Base-by-base conservation (phyloP, 2,888 invertebrate genomes). In the Magallana nippona region DNA sequence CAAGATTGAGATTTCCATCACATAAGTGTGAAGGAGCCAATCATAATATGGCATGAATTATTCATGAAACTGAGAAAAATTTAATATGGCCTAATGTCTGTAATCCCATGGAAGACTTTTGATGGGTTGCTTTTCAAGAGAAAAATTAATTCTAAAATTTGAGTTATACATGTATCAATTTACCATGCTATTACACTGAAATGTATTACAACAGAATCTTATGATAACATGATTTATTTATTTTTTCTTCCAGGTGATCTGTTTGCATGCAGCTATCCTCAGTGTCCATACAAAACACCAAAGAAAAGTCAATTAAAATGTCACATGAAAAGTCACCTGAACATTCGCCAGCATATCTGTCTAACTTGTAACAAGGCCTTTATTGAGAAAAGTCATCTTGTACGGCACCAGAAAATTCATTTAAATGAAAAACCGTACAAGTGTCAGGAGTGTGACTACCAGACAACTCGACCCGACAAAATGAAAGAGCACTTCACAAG, bases 391-490 rank as follows among this genome's bases (percentile, higher is more conserved):
- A 96, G 96, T 58, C 96, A 96, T 93, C 93, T 96, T 84, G 95
- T 96, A 15, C 94, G 96, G 1, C 96, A 96, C 91, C 96, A 96
- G 91, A 94, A 96, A 71, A 96, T 96, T 82, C 96, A 96, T 93
- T 93, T 95, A 77, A 95, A 95, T 87, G 96, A 96, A 85, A 96
- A 96, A 89, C 96, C 96, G 0, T 96, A 96, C 93, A 96, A 96
- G 83, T 96, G 96, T 91, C 95, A 95, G 17, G 95, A 95, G 86
- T 96, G 96, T 93, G 96, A 96, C 87, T 96, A 96, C 91, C 95
- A 95, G 1, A 96, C 96, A 85, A 95, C 96, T 0, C 94, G 96
- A 81, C 93, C 96, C 27, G 96, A 96, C 93, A 96, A 96, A 92
- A 92, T 96, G 55, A 96, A 96, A 90, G 96, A 95, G 85, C 95